Base-by-base conservation (phyloP, 1,140 invertebrate species). In the Drosophila sulfurigaster region DNA sequence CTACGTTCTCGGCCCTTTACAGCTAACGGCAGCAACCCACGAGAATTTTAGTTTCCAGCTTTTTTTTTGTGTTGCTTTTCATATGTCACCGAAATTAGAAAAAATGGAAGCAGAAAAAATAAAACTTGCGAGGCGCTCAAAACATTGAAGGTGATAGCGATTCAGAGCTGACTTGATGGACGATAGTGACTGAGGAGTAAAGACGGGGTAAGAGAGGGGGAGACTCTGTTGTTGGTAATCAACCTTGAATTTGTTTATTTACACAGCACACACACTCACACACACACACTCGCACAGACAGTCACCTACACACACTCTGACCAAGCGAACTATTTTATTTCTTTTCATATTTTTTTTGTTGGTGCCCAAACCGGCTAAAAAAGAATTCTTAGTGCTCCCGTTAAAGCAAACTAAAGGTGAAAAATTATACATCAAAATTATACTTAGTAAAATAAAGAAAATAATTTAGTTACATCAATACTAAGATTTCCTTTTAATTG, bases 211-310 rank as follows among this genome's bases (percentile, higher is more conserved):
- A 35, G 20, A 60, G 7, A 41, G 46, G 38, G 68, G 45, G 49
- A 25, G 20, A 51, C 46, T 46, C 70, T 59, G 60, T 54, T 75
- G 62, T 83, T 67, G 78, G 81, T 89, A 89, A 88, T 88, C 85
- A 88, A 89, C 83, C 83, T 88, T 88, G 83, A 85, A 88, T 88
- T 83, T 66, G 83, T 80, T 78, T 88, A 75, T 81, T 83, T 77
- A 77, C 75, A 77, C 68, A 62, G 41, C 48, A 60, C 30, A 72
- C 13, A 74, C 63, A 64, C 48, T 60, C 46, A 38, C 60, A 52
- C 54, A 11, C 77, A 73, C 32, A 68, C 72, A 79, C 71, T 69
- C 30, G 54, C 67, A 72, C 35, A 60, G 48, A 71, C 35, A 8
- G 2, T 10, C 35, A 38, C 35, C 6, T 10, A 8, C 43, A 65